Base-by-base conservation (phyloP, 2,888 invertebrate genomes). In the Caenorhabditis doughertyi region DNA sequence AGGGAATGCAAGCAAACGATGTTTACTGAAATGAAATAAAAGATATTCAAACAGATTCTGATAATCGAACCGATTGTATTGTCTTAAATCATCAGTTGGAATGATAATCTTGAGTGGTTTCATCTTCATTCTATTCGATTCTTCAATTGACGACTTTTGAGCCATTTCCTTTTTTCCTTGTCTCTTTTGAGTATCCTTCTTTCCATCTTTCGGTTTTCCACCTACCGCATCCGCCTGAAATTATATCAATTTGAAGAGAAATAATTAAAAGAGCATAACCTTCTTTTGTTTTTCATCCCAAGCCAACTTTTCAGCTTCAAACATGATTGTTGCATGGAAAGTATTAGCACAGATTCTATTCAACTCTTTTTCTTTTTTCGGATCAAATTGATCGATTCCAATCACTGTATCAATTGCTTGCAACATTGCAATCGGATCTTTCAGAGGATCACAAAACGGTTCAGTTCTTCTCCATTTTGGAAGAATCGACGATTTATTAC, bases 341-440 rank as follows among this genome's bases (percentile, higher is more conserved):
- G 65, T 65, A 51, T 65, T 65, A 1, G 65, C 65, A 65, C 35
- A 51, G 13, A 65, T 23, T 9, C 65, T n/a, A 18, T 51, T 51
- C 65, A 51, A 51, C 8, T 65, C 65, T 5, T 25, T 32, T 2
- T 51, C 51, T n/a, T 65, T 65, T 9, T 44, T 44, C 44, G 25
- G 8, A 7, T 64, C 64, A 29, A 18, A 11, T 3, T 25, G n/a
- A 51, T 51, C 65, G 1, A 65, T 21, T 35, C 64, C 64, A 49
- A 64, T 49, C 47, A 13, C n/a, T 29, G 23, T 11, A 62, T 62
- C 62, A 18, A 32, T 27, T 9, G 27, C 13, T 5, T 18, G 32
- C 49, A 64, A 18, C 7, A 3, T 32, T 11, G 18, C 47, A 23
- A 51, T 21, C 18, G 65, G n/a, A 49, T 39, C 51, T 0, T 7